Evolutionary conservation across 2,113 vertebrate genomes (phyloP), one percentile per base, ranked within the genome.

Genomic region (Felis catus): DNA sequence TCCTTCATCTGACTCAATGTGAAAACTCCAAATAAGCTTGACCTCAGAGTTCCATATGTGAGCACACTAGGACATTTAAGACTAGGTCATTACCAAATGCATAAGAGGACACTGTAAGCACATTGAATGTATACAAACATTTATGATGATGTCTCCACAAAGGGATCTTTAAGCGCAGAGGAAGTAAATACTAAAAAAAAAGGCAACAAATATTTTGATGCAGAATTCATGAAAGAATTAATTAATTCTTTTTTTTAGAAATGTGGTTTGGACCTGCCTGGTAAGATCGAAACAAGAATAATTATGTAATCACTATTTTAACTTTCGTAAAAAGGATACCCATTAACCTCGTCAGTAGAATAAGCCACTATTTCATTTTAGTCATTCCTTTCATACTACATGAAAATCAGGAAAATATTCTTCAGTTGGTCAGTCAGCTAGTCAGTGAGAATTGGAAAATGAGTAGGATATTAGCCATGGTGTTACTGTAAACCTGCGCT

Each of bases 331-430:
- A 45, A 80, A 65, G 16, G 66, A 65, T 21, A 80, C 21, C 91
- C n/a, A 76, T 70, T 74, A 73, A 53, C 55, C 9, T 82, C 53
- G 41, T 66, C n/a, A 85, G 18, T 36, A 61, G 9, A 94, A 53
- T 97, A 91, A 91, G 70, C 18, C 16, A 65, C 63, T 95, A 31
- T 90, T 94, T 94, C 85, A 95, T 70, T 89, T 95, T 78, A 68
- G 4, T n/a, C 76, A 5, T 51, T 80, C 7, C 18, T 73, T 92
- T 96, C 21, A 63, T 39, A 18, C 14, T 39, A 68, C 13, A 45
- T 51, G 70, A 89, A 97, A 71, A 63, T 58, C 68, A 83, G 36
- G 31, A 81, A n/a, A 95, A 61, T 7, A 25, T 51, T 53, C 39
- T 73, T 89, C 36, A 16, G 1, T 61, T 41, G n/a, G 7, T 48